Conservation (phyloP, 1,140 invertebrate species). For the Goniozus legneri region DNA sequence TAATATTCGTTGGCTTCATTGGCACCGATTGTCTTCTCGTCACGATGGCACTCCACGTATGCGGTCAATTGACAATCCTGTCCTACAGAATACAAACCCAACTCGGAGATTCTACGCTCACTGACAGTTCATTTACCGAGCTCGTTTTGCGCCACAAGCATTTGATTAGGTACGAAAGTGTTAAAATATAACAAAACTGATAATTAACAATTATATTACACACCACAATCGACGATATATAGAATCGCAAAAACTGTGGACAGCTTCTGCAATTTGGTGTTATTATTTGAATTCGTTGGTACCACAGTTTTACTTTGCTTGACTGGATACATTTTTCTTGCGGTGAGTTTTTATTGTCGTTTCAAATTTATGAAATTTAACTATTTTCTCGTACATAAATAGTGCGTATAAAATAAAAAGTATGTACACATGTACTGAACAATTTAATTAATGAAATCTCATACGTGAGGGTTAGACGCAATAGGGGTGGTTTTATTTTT, state of each 20-base stretch:
- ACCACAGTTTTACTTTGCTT: neutral
- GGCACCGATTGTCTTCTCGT: conserved; percentile 7
- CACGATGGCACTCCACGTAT: conserved; percentile 9
- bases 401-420: too few relatives aligned
- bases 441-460: too few relatives aligned
- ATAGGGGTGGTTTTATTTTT: too few relatives aligned
- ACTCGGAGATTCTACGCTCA: neutral
- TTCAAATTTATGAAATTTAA: too few relatives aligned
- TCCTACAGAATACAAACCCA: neutral
- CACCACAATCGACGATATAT: too few relatives aligned
- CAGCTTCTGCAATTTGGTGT: neutral
- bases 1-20: neutral
- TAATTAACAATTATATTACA: too few relatives aligned
- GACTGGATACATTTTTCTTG: neutral
- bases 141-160: neutral
- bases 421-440: too few relatives aligned
- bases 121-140: neutral
- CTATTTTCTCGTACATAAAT: too few relatives aligned
- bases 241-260: neutral
- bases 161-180: too few relatives aligned
- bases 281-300: neutral
- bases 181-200: too few relatives aligned
- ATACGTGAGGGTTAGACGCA: too few relatives aligned
- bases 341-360: neutral
- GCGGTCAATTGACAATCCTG: conserved; percentile 6